Base-by-base conservation (phyloP, 2,888 invertebrate genomes). In the Chrysolina americana region DNA sequence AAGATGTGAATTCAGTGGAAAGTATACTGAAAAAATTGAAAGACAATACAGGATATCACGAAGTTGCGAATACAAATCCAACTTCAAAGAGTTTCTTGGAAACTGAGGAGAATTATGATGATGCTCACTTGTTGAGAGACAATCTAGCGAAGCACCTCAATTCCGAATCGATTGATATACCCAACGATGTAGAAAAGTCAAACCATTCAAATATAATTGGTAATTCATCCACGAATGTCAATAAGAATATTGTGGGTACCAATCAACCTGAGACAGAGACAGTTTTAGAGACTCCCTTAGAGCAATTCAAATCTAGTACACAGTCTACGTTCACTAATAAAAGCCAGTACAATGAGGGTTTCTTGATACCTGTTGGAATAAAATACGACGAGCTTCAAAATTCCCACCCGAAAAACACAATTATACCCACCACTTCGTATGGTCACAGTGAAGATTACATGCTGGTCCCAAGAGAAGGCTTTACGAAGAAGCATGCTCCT, bases 341-440 rank as follows among this genome's bases (percentile, higher is more conserved):
- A 50, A 65, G 19, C n/a, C 53, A 63, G n/a, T 53, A 36, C 13
- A 68, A 66, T 8, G 28, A 65, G 56, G 77, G 71, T 15, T 44
- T 73, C 15, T 21, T 77, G 6, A 75, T 77, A 15, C 77, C 77
- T 15, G 74, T 77, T 10, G 75, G 68, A 75, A 74, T 77, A 9
- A 69, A 76, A 48, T 77, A 77, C n/a, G 75, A 73, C 41, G 69
- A 59, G 9, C 28, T 59, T 11, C 59, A 11, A 59, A 15, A 8
- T 17, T 50, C 50, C 28, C 23, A 28, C 15, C 8, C 17, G 19
- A 50, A 17, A 17, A 36, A 10, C 59, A 23, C 5, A 28, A 13
- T 10, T 15, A n/a, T 59, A 10, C 15, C 28, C 17, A 23, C 59
- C 28, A 59, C 36, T 36, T 13, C 48, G 11, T 21, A 53, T 13